Percentiles rank a stretch among this genome's conserved stretches.
Evolutionary conservation across 2,113 vertebrate species (phyloP).

Genomic region (Trematocara marginatum): DNA sequence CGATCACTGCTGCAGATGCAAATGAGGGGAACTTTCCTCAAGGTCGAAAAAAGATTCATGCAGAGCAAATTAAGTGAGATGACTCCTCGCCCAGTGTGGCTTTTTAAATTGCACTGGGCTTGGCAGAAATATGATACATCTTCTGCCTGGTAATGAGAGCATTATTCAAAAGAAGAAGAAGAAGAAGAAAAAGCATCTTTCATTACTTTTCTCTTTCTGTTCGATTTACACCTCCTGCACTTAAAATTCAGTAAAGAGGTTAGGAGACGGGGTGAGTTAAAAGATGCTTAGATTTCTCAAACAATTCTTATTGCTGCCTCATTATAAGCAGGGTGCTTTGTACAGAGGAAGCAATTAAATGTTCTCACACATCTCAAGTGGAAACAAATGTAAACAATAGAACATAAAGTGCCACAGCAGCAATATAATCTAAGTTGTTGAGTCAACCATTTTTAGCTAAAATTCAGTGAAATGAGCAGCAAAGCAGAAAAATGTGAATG

Average conservation of each 20-base stretch:
- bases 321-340: background rate
- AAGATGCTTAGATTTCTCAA: background rate
- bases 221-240: conserved; percentile 6
- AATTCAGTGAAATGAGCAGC: background rate
- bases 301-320: background rate
- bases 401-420: background rate
- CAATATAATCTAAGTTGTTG: background rate
- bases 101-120: conserved; percentile 35
- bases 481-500: background rate
- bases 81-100: conserved; percentile 13
- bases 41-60: conserved; percentile 54
- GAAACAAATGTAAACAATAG: background rate
- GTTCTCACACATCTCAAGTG: background rate
- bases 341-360: background rate
- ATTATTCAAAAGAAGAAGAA: background rate
- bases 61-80: conserved; percentile 46
- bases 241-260: conserved; percentile 3
- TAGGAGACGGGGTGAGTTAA: background rate
- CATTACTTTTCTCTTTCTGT: background rate
- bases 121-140: conserved; percentile 25
- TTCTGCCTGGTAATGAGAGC: conserved; percentile 30
- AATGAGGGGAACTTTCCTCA: conserved; percentile 55
- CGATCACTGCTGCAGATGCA: conserved; percentile 49
- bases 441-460: background rate
- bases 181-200: background rate